Evolutionary conservation across 2,797 vertebrate genomes (phyloP), one percentile per base, ranked within the genome.

Genomic region (Clarias fuscus): DNA sequence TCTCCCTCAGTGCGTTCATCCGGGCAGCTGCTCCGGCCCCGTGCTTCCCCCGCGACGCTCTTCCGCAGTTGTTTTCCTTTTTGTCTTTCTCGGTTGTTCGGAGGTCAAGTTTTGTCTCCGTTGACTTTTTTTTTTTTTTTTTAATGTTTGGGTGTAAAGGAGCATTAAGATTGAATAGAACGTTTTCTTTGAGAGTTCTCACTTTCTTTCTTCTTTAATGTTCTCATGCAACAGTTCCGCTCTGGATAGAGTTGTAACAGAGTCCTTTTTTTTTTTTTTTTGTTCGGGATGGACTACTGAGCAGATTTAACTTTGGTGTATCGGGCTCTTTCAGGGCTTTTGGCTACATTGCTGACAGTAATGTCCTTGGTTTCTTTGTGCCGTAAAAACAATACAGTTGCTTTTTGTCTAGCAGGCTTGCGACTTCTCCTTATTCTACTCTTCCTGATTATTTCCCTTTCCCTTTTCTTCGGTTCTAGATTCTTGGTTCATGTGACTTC

Each of bases 31-130:
- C 84, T 85, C 71, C 77, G 75, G 78, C 72, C 84, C 53, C 18
- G 30, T 37, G 78, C 79, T 72, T 86, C 76, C 86, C 88, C n/a
- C n/a, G 53, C 87, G 86, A 88, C 87, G 77, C 88, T 84, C 70
- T 87, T 88, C 90, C 37, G n/a, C 88, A 56, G 77, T 90, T 88
- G 82, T 88, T 89, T 89, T 79, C 72, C 78, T 85, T 87, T 53
- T 85, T 89, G 86, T 91, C 90, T 90, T 78, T 33, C 73, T 86
- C 83, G 83, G 70, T 86, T 84, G 76, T 86, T 89, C 86, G 11
- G 81, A 87, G 88, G 82, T 90, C 85, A 58, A 84, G 82, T 89
- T 91, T 86, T 73, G 78, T 90, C 84, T 87, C 77, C 72, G 67
- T 68, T 62, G 67, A 77, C 84, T 80, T 79, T 71, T 80, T 84